These are phyloP conservation scores for Flexamia atlantica DNA, from an alignment of 2,888 invertebrate species.

Conservation along the genomic window DNA sequence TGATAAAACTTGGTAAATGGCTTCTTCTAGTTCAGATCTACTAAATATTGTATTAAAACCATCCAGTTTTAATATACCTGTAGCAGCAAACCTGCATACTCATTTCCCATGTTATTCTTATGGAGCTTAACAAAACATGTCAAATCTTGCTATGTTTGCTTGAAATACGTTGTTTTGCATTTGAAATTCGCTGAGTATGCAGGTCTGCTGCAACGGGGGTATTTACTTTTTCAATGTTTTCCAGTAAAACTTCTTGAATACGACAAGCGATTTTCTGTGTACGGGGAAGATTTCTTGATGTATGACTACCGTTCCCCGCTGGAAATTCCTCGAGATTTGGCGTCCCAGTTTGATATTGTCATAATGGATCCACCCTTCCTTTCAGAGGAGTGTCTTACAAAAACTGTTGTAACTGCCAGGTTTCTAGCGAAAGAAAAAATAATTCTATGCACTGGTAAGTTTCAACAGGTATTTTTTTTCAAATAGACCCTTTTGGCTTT, in stretches of 20 bases:
- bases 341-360: conserved; percentile 86
- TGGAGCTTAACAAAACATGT: too few relatives aligned
- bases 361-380: conserved; percentile 97
- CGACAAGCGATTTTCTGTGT: conserved; percentile 89
- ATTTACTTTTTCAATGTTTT: conserved; percentile 72
- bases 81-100: too few relatives aligned
- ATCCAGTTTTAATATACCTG: too few relatives aligned
- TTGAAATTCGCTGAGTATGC: too few relatives aligned
- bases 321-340: conserved; percentile 80
- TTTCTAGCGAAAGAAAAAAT: conserved; percentile 86
- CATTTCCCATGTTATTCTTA: too few relatives aligned
- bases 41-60: too few relatives aligned
- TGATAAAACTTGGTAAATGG: too few relatives aligned
- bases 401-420: conserved; percentile 88
- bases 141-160: too few relatives aligned
- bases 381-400: conserved; percentile 93
- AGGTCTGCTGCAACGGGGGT: background rate
- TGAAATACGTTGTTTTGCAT: too few relatives aligned
- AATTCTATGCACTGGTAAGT: conserved; percentile 90
- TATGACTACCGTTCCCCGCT: conserved; percentile 94
- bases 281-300: conserved; percentile 87
- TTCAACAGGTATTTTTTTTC: background rate
- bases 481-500: too few relatives aligned
- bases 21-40: too few relatives aligned
- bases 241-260: conserved; percentile 89